Conservation (phyloP, 2,888 invertebrate genomes). For the Apodemia mormo region DNA sequence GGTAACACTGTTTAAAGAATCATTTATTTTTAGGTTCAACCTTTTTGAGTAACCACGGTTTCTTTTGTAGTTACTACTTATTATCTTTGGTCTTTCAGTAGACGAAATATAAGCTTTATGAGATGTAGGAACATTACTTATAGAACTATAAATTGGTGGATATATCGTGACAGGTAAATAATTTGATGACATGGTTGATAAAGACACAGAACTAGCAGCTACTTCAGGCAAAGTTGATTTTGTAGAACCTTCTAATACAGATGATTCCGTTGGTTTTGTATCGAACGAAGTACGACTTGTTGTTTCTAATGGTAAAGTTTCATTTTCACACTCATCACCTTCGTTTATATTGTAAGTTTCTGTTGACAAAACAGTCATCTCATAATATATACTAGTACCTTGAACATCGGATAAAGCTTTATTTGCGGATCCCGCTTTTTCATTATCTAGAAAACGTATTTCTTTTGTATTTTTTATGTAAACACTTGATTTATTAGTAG, state of each 20-base stretch:
- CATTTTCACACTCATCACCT: conserved; percentile 71
- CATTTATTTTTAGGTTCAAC: conserved; percentile 59
- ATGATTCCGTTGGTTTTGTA: conserved; percentile 50
- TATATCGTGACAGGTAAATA: conserved; percentile 34
- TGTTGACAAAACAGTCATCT: conserved; percentile 74
- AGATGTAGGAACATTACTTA: conserved; percentile 43
- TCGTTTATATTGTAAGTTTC: conserved; percentile 72
- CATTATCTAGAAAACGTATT: conserved; percentile 69
- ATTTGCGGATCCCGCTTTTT: conserved; percentile 61
- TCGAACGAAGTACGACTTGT: conserved; percentile 52
- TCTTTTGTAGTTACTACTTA: conserved; percentile 54
- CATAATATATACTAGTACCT: conserved; percentile 77
- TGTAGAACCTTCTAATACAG: conserved; percentile 42
- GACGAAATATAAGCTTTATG: conserved; percentile 45
- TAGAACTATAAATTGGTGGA: conserved; percentile 35
- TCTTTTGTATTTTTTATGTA: conserved; percentile 81
- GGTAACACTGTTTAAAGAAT: conserved; percentile 68
- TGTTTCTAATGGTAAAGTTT: conserved; percentile 53
- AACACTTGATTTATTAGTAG: conserved; percentile 72
- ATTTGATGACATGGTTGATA: conserved; percentile 49
- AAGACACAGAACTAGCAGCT: conserved; percentile 41
- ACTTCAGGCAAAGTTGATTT: conserved; percentile 40
- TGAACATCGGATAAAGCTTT: conserved; percentile 72
- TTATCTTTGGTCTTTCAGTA: conserved; percentile 54
- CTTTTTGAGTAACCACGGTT: conserved; percentile 67